Percentiles rank a stretch among this genome's conserved stretches.
Conservation (phyloP, 2,797 vertebrate genomes). For the Erpetoichthys calabaricus region DNA sequence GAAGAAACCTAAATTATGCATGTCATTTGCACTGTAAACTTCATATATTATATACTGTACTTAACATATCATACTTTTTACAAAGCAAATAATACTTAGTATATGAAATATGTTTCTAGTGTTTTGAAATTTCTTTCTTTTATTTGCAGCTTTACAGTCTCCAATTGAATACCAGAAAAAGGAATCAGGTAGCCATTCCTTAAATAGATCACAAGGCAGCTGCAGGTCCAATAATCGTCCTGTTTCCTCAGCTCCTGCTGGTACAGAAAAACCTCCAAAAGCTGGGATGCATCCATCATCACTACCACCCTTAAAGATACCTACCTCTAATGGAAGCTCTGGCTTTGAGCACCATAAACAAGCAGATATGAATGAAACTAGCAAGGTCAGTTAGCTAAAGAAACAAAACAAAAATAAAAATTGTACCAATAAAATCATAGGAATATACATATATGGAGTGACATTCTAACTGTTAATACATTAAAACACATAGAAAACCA, state of each 20-base stretch:
- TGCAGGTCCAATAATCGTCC: constrained; percentile 57
- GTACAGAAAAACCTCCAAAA: constrained; percentile 65
- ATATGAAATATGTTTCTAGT: no score
- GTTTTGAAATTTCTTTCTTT: constrained; percentile 5
- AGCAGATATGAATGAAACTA: constrained; percentile 54
- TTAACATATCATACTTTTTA: no score
- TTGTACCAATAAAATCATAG: no score
- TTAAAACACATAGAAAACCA: no score
- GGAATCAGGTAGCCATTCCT: constrained; percentile 58
- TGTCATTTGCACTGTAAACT: no score
- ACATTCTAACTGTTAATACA: no score
- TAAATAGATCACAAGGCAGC: constrained; percentile 64
- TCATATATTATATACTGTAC: no score
- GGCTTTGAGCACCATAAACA: constrained; percentile 61
- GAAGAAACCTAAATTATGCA: no score
- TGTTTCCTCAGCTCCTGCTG: constrained; percentile 49
- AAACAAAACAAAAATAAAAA: no score
- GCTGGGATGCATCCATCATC: constrained; percentile 50
- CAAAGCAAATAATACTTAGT: no score
- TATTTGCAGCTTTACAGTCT: constrained; percentile 71
- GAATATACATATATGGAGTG: no score
- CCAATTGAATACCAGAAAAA: constrained; percentile 92
- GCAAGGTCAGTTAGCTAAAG: constrained; percentile 53
- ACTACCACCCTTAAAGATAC: constrained; percentile 63
- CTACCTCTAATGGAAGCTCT: constrained; percentile 81